These are phyloP conservation scores for Helicoverpa zea DNA, from an alignment of 1,140 invertebrate species.

Conservation along the genomic window DNA sequence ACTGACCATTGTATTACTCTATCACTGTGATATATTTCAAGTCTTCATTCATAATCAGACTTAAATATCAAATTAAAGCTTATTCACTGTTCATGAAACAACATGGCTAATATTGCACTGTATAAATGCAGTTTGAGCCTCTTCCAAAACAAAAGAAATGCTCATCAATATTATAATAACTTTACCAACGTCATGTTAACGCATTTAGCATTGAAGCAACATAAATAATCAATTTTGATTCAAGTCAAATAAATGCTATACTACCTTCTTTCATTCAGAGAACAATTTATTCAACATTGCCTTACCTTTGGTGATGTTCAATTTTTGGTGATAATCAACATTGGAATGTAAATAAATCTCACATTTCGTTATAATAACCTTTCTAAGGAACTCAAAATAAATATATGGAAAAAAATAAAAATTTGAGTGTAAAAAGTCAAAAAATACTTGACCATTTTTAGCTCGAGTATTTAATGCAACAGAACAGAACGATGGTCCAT, in stretches of 20 bases:
- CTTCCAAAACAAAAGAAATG: constrained; percentile 46
- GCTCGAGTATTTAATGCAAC: constrained; percentile 83
- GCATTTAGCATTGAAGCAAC: constrained; percentile 60
- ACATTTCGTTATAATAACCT: constrained; percentile 70
- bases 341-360: constrained; percentile 80
- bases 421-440: constrained; percentile 88
- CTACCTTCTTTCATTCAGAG: constrained; percentile 81
- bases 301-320: constrained; percentile 82
- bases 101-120: constrained; percentile 57
- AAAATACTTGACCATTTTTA: constrained; percentile 87
- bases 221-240: constrained; percentile 54
- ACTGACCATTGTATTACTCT: constrained; percentile 52
- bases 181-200: constrained; percentile 54
- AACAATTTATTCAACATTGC: constrained; percentile 73
- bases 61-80: constrained; percentile 73
- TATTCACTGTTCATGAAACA: constrained; percentile 49
- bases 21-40: constrained; percentile 53
- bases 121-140: constrained; percentile 55
- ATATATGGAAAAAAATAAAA: constrained; percentile 71
- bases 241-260: constrained; percentile 87
- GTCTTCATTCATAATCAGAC: constrained; percentile 58
- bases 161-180: constrained; percentile 48
- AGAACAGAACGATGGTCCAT: constrained; percentile 78
- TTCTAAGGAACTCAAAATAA: constrained; percentile 75
- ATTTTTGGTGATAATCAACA: constrained; percentile 74